A percentile compares a stretch with the other conserved stretches of the same genome.
Evolutionary conservation across 2,113 vertebrate genomes (phyloP).

Genomic region (Platysternon megacephalum): DNA sequence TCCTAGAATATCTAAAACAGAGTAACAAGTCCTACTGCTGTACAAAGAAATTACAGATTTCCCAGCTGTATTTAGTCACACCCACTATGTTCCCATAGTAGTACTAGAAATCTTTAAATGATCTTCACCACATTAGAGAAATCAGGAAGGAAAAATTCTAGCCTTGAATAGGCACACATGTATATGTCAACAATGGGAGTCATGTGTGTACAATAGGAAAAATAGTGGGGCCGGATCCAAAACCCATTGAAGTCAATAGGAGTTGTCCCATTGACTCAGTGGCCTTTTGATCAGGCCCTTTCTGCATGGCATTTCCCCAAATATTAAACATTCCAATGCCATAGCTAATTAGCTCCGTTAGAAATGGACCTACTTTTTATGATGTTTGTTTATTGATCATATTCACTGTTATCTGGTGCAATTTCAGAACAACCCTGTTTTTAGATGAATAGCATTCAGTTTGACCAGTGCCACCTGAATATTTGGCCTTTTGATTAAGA

Average conservation of each 20-base stretch:
- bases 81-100: neutral
- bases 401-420: neutral
- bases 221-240: neutral
- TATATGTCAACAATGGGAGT: neutral
- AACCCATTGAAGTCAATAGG: neutral
- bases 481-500: neutral
- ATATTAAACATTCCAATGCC: neutral
- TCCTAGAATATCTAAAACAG: neutral
- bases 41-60: neutral
- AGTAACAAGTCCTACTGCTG: neutral
- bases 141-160: neutral
- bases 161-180: neutral
- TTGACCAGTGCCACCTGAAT: neutral
- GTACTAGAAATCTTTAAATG: neutral
- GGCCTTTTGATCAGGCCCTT: neutral
- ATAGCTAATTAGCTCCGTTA: slow-evolving; percentile 5
- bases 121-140: neutral
- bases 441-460: neutral
- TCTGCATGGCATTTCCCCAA: neutral
- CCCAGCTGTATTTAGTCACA: neutral
- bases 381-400: neutral
- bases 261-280: neutral
- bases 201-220: neutral
- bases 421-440: neutral
- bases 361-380: neutral